Evolutionary conservation across 2,797 vertebrate species (phyloP).

Genomic region (Danio tinwini): DNA sequence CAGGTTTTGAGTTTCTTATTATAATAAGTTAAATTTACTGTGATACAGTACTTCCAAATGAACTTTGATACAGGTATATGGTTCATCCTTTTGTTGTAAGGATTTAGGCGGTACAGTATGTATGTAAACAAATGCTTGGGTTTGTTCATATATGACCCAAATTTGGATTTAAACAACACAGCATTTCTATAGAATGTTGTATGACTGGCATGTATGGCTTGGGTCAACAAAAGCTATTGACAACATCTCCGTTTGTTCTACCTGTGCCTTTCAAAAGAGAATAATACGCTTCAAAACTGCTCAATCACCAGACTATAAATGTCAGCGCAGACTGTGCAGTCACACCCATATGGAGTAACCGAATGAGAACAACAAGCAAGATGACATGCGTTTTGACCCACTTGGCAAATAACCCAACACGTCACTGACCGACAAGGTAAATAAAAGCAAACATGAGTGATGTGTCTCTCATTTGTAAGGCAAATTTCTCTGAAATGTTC

Average conservation of each 20-base stretch:
- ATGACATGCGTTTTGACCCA: not conserved
- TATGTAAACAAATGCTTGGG: too few species aligned
- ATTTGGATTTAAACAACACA: too few species aligned
- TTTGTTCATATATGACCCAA: too few species aligned
- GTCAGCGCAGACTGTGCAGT: not conserved
- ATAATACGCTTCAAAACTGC: not conserved
- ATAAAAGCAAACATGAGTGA: slow-evolving; percentile 3
- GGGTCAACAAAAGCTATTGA: not conserved
- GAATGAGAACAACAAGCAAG: not conserved
- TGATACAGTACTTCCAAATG: too few species aligned
- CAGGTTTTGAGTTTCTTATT: too few species aligned
- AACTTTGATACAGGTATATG: too few species aligned
- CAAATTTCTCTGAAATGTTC: slow-evolving; percentile 40
- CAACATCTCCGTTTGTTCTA: not conserved
- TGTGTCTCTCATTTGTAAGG: slow-evolving; percentile 39
- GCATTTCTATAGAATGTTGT: too few species aligned
- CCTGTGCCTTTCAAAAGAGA: not conserved
- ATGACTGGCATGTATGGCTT: not conserved
- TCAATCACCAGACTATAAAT: not conserved
- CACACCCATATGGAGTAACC: slow-evolving; percentile 6
- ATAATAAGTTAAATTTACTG: too few species aligned
- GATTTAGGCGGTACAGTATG: too few species aligned
- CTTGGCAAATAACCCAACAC: slow-evolving; percentile 23
- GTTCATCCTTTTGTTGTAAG: too few species aligned
- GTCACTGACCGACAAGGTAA: not conserved